phyloP scores from a whole-genome alignment of 2,113 vertebrate species.

The Microcebus ravelobensis region DNA sequence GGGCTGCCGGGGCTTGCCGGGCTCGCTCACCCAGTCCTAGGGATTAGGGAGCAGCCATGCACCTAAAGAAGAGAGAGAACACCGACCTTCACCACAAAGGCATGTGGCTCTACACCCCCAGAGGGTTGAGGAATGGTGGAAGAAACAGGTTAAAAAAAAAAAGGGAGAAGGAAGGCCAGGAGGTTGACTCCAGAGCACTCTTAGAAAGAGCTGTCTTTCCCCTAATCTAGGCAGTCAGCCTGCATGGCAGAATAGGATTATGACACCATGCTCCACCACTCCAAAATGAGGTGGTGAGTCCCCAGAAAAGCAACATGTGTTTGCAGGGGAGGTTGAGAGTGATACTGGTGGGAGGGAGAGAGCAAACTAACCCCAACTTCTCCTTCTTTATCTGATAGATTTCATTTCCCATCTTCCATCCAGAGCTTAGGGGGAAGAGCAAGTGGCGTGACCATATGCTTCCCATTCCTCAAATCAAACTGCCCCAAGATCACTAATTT shows the following conservation, averaged over 20 bases:
- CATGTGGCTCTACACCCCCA: neutral
- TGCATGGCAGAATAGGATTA: neutral
- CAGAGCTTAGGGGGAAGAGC: neutral
- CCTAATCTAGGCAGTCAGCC: neutral
- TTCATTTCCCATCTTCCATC: neutral
- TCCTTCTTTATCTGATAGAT: neutral
- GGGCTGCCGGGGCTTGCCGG: slow-evolving; percentile 2
- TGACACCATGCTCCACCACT: neutral
- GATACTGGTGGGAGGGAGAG: neutral
- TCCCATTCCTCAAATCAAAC: neutral
- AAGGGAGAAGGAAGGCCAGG: neutral
- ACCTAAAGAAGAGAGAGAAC: slow-evolving; percentile 79
- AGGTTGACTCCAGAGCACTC: neutral
- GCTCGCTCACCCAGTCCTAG: neutral
- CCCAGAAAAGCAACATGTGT: neutral
- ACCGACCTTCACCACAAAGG: slow-evolving; percentile 1
- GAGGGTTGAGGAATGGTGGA: neutral
- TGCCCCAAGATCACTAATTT: slow-evolving; percentile 13
- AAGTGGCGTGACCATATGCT: neutral
- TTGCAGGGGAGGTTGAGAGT: neutral
- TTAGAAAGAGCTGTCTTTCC: neutral
- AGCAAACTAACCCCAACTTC: neutral
- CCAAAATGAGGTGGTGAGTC: neutral
- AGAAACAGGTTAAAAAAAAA: neutral
- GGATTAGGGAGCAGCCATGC: slow-evolving; percentile 79